Evolutionary conservation across 2,113 vertebrate species (phyloP), one percentile per base, ranked within the genome.

Genomic region (Pristiophorus japonicus): DNA sequence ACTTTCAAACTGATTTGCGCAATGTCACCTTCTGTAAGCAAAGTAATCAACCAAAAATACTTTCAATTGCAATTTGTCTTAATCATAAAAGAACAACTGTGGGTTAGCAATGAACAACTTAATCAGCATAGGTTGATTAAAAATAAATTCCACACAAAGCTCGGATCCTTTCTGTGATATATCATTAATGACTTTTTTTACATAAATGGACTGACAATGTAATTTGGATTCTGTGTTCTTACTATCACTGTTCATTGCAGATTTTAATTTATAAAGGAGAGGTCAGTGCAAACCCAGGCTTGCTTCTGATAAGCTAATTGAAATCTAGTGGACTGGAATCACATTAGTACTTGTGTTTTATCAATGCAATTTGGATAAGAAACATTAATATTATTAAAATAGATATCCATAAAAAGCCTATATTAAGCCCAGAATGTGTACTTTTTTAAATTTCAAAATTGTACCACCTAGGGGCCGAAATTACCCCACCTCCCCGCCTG

Each of bases 61-160:
- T 94, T 47, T 3, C 66, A 45, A 70, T 70, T 73, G 66, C 66
- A 94, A 30, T 67, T 94, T n/a, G 42, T 70, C 93, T 47, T 70
- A 70, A 47, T 94, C 66, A 94, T 70, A 94, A 67, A 94, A 14
- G 18, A 22, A 63, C 88, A 70, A 94, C 66, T 24, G 22, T 51
- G 45, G 66, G 65, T 47, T 70, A 94, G 42, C 93, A 94, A 70
- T 70, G 27, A 70, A 65, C 59, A 92, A 73, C 65, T 94, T 73
- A 70, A 94, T 94, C 66, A 94, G 38, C 93, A 45, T 42, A 47
- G 66, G n/a, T n/a, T 92, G 55, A 92, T 90, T 90, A 62, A n/a
- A 62, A 59, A 59, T 94, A 47, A 94, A 67, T 66, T 66, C 38
- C 10, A 67, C 8, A 66, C 93, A 47, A 94, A 65, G 62, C 91